Base-by-base conservation (phyloP, 2,113 vertebrate species). In the Chinchilla lanigera region DNA sequence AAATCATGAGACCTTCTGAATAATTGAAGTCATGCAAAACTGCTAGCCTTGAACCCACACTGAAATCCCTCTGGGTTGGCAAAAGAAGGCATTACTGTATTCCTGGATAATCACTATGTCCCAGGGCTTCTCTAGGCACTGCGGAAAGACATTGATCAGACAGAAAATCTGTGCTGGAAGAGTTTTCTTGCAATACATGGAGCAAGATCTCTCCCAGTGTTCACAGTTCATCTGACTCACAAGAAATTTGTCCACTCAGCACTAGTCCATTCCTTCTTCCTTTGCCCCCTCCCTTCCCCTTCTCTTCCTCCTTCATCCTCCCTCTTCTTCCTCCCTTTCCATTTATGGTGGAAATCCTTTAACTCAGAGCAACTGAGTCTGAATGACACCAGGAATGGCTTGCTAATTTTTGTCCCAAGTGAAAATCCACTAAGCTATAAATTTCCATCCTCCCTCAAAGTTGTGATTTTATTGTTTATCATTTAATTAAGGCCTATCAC, bases 71-170 rank as follows among this genome's bases (percentile, higher is more conserved):
- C 12, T 44, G 12, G 13, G 2, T 35, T 69, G 30, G 35, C 47
- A 63, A 47, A 24, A 75, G 41, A 47, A 91, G 19, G 19, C 28
- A 17, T 71, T 38, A 10, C 9, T 50, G 9, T 5, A 50, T 50
- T 81, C 71, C 30, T 54, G 7, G 52, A 7, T 28, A 19, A n/a
- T 71, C 3, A 2, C 17, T 28, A 0, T 0, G 2, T 35, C 19
- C 30, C 3, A 2, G 5, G 20, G 44, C 19, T 3, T 89, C 24
- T n/a, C 33, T 22, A 19, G 54, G 13, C 52, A 14, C 47, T 61
- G 5, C 35, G 75, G 58, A 90, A 47, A 65, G 65, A 92, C 22
- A 14, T 3, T 44, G 38, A 69, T 90, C 54, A 85, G 60, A 93
- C 35, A 92, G 24, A 35, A 26, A 84, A 19, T 33, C 83, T 80